Evolutionary conservation across 2,797 vertebrate genomes (phyloP).

Genomic region (Sebastes vulpes): DNA sequence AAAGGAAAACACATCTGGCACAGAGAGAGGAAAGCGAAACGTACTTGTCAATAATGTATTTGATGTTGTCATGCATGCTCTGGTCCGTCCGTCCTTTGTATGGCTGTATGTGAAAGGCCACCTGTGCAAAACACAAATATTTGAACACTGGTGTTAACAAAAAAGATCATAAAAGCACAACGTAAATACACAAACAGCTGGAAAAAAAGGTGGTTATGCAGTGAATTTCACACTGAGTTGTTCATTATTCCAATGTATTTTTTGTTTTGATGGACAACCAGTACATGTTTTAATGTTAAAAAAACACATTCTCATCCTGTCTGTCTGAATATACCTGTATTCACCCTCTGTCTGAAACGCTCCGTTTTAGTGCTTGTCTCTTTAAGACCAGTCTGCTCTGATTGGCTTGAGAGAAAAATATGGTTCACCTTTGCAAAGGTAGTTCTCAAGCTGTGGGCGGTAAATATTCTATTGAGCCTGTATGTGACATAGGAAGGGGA

Average conservation of each 20-base stretch:
- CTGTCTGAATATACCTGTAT: too few species aligned
- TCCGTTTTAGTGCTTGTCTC: neutral
- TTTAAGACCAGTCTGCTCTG: too few species aligned
- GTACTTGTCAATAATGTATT: slow-evolving; percentile 92
- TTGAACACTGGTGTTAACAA: neutral
- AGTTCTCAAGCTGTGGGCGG: neutral
- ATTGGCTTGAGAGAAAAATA: neutral
- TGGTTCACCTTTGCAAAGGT: neutral
- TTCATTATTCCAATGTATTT: neutral
- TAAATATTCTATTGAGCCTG: too few species aligned
- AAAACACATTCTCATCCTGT: neutral
- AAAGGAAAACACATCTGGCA: neutral
- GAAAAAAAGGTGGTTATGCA: slow-evolving; percentile 12
- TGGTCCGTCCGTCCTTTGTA: slow-evolving; percentile 88
- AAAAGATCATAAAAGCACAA: neutral
- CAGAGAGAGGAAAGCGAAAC: slow-evolving; percentile 30
- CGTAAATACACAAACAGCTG: slow-evolving; percentile 4
- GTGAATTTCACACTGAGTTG: neutral
- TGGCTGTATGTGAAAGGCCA: slow-evolving; percentile 79
- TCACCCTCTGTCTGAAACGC: neutral
- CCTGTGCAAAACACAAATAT: slow-evolving; percentile 51
- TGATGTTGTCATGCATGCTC: slow-evolving; percentile 91
- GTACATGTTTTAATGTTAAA: neutral
- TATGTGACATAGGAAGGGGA: too few species aligned
- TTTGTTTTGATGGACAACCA: slow-evolving; percentile 5